A percentile compares a stretch with the other conserved stretches of the same genome.
Conservation (phyloP, 2,888 invertebrate species). For the Cheilosia grossa region DNA sequence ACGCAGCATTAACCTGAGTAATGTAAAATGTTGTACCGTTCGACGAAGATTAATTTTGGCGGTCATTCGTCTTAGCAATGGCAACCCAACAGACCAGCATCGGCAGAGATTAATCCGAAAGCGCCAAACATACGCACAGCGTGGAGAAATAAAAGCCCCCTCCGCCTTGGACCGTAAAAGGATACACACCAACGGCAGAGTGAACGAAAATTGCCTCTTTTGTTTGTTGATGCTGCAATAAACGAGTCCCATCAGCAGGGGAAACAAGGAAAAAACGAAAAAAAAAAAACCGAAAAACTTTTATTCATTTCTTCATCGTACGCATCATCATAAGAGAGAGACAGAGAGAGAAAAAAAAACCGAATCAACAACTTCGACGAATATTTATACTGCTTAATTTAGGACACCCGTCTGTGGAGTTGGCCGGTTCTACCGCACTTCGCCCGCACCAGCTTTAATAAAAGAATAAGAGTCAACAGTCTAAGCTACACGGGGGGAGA, state of each 20-base stretch:
- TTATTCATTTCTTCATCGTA: slow-evolving; percentile 57
- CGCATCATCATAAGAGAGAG: slow-evolving; percentile 32
- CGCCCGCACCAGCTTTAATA: neutral
- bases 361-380: slow-evolving; percentile 68
- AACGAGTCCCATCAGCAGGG: slow-evolving; percentile 42
- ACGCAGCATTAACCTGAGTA: slow-evolving; percentile 70
- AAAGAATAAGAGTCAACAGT: slow-evolving; percentile 38
- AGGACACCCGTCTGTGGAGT: slow-evolving; percentile 29
- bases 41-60: slow-evolving; percentile 67
- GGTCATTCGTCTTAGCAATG: slow-evolving; percentile 68
- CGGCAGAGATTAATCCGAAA: slow-evolving; percentile 56
- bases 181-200: neutral
- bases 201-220: slow-evolving; percentile 44
- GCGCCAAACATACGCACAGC: slow-evolving; percentile 10
- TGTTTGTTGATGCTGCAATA: slow-evolving; percentile 65
- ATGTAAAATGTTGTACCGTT: slow-evolving; percentile 69
- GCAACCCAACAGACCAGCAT: slow-evolving; percentile 39
- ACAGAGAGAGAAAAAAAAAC: neutral
- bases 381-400: slow-evolving; percentile 65
- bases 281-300: slow-evolving; percentile 23
- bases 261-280: slow-evolving; percentile 9
- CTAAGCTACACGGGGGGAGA: slow-evolving; percentile 14
- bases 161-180: slow-evolving; percentile 4
- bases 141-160: neutral
- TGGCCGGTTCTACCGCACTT: neutral